Evolutionary conservation across 2,113 vertebrate genomes (phyloP).

Genomic region (Carassius auratus): DNA sequence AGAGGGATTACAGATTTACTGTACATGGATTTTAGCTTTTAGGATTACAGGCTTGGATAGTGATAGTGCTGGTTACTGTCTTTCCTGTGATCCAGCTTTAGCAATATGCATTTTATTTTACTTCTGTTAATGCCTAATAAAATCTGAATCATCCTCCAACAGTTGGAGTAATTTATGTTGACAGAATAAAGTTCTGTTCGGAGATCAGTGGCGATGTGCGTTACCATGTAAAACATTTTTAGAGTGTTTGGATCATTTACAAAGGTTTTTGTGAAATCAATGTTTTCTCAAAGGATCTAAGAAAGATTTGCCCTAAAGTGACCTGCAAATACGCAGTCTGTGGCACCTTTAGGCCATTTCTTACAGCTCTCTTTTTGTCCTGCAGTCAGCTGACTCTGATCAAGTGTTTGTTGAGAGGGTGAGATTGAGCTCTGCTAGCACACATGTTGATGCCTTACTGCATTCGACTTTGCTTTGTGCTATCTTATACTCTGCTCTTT

Average conservation of each 20-base stretch:
- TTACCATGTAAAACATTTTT: neutral
- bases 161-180: conserved; percentile 17
- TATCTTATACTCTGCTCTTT: neutral
- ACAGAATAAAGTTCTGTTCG: neutral
- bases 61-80: conserved; percentile 75
- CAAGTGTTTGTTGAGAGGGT: conserved; percentile 77
- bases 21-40: conserved; percentile 76
- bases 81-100: conserved; percentile 74
- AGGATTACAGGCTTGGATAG: conserved; percentile 75
- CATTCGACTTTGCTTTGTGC: conserved; percentile 18
- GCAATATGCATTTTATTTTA: conserved; percentile 61
- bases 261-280: neutral
- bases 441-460: conserved; percentile 61
- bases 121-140: conserved; percentile 29
- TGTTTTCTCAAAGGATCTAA: neutral
- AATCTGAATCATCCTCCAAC: conserved; percentile 3
- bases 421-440: conserved; percentile 70
- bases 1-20: conserved; percentile 75
- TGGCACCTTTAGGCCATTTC: conserved; percentile 71
- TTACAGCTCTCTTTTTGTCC: conserved; percentile 74
- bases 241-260: neutral
- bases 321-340: conserved; percentile 64
- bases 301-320: conserved; percentile 55
- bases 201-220: neutral
- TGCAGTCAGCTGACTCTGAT: conserved; percentile 78